Evolutionary conservation across 2,888 invertebrate genomes (phyloP), one percentile per base, ranked within the genome.

Genomic region (Apotomis turbidana): DNA sequence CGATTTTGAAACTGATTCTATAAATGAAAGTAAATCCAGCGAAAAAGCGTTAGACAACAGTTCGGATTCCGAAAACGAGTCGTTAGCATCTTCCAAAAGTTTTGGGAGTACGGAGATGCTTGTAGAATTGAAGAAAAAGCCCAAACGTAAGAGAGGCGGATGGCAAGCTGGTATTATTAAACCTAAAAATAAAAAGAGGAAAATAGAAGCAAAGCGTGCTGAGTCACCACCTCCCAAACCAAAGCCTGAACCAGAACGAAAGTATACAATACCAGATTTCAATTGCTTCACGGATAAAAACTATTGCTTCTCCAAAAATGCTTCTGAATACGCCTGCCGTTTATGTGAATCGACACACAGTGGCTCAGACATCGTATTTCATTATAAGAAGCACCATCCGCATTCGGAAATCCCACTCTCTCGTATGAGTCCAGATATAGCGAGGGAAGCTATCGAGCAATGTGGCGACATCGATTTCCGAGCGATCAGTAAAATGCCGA

Each of bases 391-490:
- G n/a, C 82, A 87, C 54, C 97, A 97, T 84, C 94, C 95, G 0
- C 94, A 94, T 46, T 89, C 91, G n/a, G 96, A 96, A 87, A 94
- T 96, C 12, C 90, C 95, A 15, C 90, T 95, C 62, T 95, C 96
- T 0, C 90, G 96, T 68, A 87, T 96, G 76, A 87, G 93, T 9
- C 87, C 93, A 0, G 78, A 85, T 8, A 88, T 93, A 52, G 95
- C 96, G 0, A 85, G 88, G 64, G 85, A 90, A 66, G 95, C 95
- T 0, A 94, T 95, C 58, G 88, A 92, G 73, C 94, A 95, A 80
- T 93, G 95, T 36, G 89, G 88, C 77, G 83, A 87, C 46, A 81
- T 88, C 0, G 86, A 93, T 74, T 87, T 91, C 69, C 84, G 87
- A 75, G 80, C 84, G 6, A 80, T 90, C 13, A 85, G 84, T 73